A percentile compares a stretch with the other conserved stretches of the same genome.
These are phyloP conservation scores for Drosophila emarginata DNA, from an alignment of 2,888 invertebrate species.

Conservation along the genomic window DNA sequence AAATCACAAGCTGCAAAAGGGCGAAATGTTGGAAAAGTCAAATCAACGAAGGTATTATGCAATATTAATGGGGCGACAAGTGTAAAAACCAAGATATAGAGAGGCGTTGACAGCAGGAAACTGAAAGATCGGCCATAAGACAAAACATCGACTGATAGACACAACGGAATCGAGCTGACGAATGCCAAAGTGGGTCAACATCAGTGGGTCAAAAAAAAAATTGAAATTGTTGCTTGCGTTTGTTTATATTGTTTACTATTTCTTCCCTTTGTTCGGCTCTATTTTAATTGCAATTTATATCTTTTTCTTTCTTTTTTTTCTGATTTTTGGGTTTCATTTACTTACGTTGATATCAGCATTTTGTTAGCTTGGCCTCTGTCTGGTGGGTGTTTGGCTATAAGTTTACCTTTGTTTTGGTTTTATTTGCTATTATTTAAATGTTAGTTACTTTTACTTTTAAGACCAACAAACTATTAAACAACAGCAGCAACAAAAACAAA, in stretches of 20 bases:
- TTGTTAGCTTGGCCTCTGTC: constrained; percentile 39
- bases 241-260: constrained; percentile 1
- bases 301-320: constrained; percentile 34
- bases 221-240: constrained; percentile 38
- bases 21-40: constrained; percentile 62
- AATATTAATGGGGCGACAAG: constrained; percentile 63
- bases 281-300: constrained; percentile 54
- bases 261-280: not conserved
- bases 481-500: not conserved
- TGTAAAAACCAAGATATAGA: constrained; percentile 51
- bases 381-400: constrained; percentile 47
- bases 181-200: constrained; percentile 62
- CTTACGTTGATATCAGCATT: constrained; percentile 79
- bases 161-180: constrained; percentile 20
- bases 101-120: constrained; percentile 53
- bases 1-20: constrained; percentile 42
- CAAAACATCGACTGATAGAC: constrained; percentile 30
- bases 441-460: constrained; percentile 61
- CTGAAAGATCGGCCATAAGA: constrained; percentile 13
- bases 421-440: constrained; percentile 60
- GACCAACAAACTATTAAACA: constrained; percentile 6
- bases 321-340: constrained; percentile 47
- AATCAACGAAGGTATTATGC: constrained; percentile 60
- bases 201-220: constrained; percentile 59
- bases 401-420: constrained; percentile 35